Conservation (phyloP, 2,888 invertebrate species). For the Drosophila mimica region DNA sequence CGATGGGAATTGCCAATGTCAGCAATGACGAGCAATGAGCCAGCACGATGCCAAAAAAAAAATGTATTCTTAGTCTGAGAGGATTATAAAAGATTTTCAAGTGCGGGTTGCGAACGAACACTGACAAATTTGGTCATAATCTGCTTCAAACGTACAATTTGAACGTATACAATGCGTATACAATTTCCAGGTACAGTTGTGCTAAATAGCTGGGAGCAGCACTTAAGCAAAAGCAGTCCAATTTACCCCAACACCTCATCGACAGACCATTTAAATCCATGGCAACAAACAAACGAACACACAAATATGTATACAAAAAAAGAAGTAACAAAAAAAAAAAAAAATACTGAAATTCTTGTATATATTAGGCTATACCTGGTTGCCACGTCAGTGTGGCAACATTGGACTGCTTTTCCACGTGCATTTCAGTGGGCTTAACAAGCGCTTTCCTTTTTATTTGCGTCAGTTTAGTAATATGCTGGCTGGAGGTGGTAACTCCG, state of each 20-base stretch:
- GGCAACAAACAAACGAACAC: not conserved
- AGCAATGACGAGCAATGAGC: constrained; percentile 45
- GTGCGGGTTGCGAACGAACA: constrained; percentile 20
- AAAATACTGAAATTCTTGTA: not conserved
- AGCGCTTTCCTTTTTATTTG: constrained; percentile 33
- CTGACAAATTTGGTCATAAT: constrained; percentile 18
- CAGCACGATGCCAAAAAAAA: constrained; percentile 26
- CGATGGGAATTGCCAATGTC: constrained; percentile 44
- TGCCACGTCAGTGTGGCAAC: constrained; percentile 22
- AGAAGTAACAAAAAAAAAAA: not conserved
- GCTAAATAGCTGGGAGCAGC: not conserved
- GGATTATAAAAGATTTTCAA: constrained; percentile 33
- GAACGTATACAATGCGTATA: not conserved
- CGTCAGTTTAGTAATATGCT: constrained; percentile 53
- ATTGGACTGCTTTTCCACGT: constrained; percentile 11
- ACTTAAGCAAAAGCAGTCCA: not conserved
- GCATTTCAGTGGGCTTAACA: constrained; percentile 12
- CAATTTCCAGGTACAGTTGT: constrained; percentile 16
- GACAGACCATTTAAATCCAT: not conserved
- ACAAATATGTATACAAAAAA: not conserved
- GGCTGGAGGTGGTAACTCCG: constrained; percentile 29
- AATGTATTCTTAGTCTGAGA: constrained; percentile 12
- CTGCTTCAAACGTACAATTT: constrained; percentile 21
- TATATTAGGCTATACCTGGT: constrained; percentile 18
- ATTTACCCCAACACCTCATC: not conserved